Base-by-base conservation (phyloP, 2,888 invertebrate genomes). In the Eudemis profundana region DNA sequence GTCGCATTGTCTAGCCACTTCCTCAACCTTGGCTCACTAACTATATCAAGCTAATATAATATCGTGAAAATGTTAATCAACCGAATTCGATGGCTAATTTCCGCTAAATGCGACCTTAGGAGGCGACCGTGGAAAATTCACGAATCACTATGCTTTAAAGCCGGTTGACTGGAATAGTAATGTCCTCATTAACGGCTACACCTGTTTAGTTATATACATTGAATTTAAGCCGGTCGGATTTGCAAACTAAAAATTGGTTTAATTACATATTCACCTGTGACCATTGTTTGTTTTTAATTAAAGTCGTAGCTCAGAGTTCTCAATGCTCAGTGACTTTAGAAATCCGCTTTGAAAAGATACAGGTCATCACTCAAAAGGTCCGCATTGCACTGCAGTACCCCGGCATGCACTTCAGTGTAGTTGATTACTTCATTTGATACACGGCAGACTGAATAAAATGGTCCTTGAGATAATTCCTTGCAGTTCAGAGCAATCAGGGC, bases 1-100 rank as follows among this genome's bases (percentile, higher is more conserved):
- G 69, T 69, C 79, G 79, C 79, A 84, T 84, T 83, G 85, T 84
- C 82, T 82, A 76, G 70, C 70, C 70, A 82, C 84, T 86, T 85
- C 86, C 85, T 74, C 77, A 78, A 76, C 85, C 86, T 86, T 86
- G 85, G 78, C 76, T 80, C 75, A 17, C 59, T 38, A 38, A 36
- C 51, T 38, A 60, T 47, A 59, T 65, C 17, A 59, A 46, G 46
- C 51, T 53, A 60, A 65, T 65, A 47, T 65, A 53, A 65, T 60
- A 60, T 53, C 53, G 53, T 65, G 53, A 40, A 65, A 59, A 60
- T 60, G 46, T 53, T 60, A 60, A 60, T 60, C 38, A 29, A 59
- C 29, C 19, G 19, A 49, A 49, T 57, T 51, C 27, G 29, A 46
- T 53, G 33, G 10, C 27, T 46, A 47, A 40, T 60, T 53, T 65